Evolutionary conservation across 2,888 invertebrate species (phyloP).

Genomic region (Gisinianus flammeolus): DNA sequence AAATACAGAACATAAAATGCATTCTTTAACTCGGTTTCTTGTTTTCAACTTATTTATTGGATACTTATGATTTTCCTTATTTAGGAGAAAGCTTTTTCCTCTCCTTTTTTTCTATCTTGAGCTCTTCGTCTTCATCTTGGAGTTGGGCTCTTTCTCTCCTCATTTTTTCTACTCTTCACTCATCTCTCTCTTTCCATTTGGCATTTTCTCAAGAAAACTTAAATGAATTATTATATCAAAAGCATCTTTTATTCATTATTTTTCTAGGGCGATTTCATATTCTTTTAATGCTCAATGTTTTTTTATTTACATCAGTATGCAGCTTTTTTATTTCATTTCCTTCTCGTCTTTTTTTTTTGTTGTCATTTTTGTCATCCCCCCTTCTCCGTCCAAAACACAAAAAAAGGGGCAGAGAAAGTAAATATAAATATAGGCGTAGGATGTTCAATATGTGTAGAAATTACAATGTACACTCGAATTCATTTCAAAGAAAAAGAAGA

Average conservation of each 20-base stretch:
- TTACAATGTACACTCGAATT: no score
- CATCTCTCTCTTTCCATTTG: neutral
- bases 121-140: neutral
- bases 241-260: conserved; percentile 18
- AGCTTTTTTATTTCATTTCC: neutral
- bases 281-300: neutral
- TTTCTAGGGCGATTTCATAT: conserved; percentile 3
- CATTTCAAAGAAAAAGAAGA: no score
- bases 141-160: neutral
- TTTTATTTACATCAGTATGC: no score
- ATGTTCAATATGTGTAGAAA: no score
- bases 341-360: neutral
- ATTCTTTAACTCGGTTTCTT: neutral
- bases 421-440: no score
- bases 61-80: neutral
- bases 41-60: neutral
- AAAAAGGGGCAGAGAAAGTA: no score
- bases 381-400: no score
- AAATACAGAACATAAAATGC: neutral
- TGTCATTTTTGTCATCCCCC: no score
- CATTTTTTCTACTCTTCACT: neutral
- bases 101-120: neutral
- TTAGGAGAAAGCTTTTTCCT: neutral
- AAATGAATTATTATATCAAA: conserved; percentile 15
- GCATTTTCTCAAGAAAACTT: neutral